These are phyloP conservation scores for Semnornis frantzii DNA, from an alignment of 2,113 vertebrate genomes.

Conservation along the genomic window DNA sequence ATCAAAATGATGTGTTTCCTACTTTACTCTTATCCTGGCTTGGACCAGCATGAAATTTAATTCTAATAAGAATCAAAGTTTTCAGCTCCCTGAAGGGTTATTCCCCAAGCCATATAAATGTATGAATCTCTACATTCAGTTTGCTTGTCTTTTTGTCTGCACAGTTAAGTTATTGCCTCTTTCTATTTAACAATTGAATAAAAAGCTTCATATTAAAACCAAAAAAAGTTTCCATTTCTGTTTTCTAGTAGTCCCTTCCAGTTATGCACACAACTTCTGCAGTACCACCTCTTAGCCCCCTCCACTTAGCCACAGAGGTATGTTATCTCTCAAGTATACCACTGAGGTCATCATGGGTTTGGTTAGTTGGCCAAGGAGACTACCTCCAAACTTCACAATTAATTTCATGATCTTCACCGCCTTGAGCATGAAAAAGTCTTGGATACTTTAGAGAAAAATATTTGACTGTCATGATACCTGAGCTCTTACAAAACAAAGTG, in stretches of 20 bases:
- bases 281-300: background rate
- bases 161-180: constrained; percentile 64
- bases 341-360: background rate
- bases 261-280: background rate
- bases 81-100: constrained; percentile 20
- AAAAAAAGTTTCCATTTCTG: background rate
- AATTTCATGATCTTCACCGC: background rate
- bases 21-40: constrained; percentile 21
- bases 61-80: constrained; percentile 39
- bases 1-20: constrained; percentile 25
- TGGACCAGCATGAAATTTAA: constrained; percentile 30
- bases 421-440: background rate
- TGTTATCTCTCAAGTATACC: background rate
- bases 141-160: background rate
- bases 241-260: background rate
- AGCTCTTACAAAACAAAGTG: background rate
- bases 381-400: background rate
- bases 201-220: constrained; percentile 24
- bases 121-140: background rate
- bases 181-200: constrained; percentile 65
- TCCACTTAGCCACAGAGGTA: background rate
- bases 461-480: background rate
- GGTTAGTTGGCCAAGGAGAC: background rate
- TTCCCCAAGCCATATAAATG: background rate
- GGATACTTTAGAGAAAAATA: background rate